phyloP scores from a whole-genome alignment of 2,888 invertebrate species.

The Erpobdella octoculata region DNA sequence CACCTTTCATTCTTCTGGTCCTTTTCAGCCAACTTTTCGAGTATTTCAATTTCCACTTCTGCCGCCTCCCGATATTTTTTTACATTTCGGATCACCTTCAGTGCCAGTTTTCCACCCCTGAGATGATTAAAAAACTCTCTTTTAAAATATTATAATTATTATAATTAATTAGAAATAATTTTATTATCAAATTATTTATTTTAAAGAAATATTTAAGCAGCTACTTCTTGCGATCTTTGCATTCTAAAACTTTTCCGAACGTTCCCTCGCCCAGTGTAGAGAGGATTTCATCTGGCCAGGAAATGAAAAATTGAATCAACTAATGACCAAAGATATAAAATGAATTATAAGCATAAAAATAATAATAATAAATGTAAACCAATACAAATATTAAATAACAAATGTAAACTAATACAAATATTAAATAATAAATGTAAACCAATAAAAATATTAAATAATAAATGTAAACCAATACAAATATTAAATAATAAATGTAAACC shows the following conservation, averaged over 20 bases:
- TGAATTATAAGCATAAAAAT: no score
- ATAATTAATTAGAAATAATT: no score
- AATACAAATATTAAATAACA: no score
- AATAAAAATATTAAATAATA: neutral
- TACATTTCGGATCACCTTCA: constrained; percentile 98
- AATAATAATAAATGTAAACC: no score
- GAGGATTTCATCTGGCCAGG: constrained; percentile 83
- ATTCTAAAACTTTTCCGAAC: constrained; percentile 98
- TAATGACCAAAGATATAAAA: no score
- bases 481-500: no score
- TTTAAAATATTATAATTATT: neutral
- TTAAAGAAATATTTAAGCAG: no score
- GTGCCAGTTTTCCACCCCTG: constrained; percentile 57
- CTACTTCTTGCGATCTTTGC: constrained; percentile 85
- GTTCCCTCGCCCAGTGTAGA: constrained; percentile 98
- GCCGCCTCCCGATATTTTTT: constrained; percentile 99
- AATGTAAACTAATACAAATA: neutral
- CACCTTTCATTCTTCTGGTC: constrained; percentile 91
- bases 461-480: no score
- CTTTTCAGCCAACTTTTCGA: constrained; percentile 86
- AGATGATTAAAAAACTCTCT: constrained; percentile 27
- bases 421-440: neutral
- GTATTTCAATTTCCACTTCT: constrained; percentile 93
- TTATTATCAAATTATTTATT: no score
- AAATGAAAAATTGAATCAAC: no score